Conservation (phyloP, 1,140 invertebrate genomes). For the Brachionus sp. region DNA sequence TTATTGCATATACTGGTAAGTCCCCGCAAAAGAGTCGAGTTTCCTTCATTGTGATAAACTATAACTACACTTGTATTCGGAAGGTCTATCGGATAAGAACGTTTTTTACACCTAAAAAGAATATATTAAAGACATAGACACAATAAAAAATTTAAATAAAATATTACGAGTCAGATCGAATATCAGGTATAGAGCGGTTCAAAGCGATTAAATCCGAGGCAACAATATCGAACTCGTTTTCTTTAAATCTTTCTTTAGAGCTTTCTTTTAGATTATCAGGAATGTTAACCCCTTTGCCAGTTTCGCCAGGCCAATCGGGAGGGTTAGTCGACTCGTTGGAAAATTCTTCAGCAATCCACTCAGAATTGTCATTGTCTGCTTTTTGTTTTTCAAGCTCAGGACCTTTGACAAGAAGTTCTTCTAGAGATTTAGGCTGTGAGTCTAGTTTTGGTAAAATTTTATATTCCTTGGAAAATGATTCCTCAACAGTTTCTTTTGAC, state of each 20-base stretch:
- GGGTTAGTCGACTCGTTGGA: background rate
- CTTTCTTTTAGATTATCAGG: slow-evolving; percentile 12
- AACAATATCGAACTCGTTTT: slow-evolving; percentile 94
- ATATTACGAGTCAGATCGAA: slow-evolving; percentile 68
- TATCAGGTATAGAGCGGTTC: slow-evolving; percentile 89
- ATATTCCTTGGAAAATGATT: background rate
- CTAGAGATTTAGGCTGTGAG: background rate
- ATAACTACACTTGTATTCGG: slow-evolving; percentile 80
- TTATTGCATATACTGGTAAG: slow-evolving; percentile 94
- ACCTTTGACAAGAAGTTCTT: background rate
- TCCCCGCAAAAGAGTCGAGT: slow-evolving; percentile 87
- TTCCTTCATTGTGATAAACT: slow-evolving; percentile 96
- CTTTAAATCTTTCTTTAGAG: slow-evolving; percentile 38
- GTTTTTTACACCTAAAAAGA: slow-evolving; percentile 62
- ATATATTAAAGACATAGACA: slow-evolving; percentile 47
- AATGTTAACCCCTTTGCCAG: background rate
- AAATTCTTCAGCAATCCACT: slow-evolving; percentile 1
- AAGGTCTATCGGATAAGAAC: slow-evolving; percentile 51
- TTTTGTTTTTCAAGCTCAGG: background rate
- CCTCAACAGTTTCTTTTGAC: background rate
- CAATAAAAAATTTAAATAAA: slow-evolving; percentile 2
- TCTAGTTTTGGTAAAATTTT: background rate
- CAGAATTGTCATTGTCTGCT: background rate
- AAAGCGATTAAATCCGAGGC: slow-evolving; percentile 95
- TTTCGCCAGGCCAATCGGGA: slow-evolving; percentile 41